These are phyloP conservation scores for Urocynchramus pylzowi DNA, from an alignment of 2,113 vertebrate species.

Conservation along the genomic window DNA sequence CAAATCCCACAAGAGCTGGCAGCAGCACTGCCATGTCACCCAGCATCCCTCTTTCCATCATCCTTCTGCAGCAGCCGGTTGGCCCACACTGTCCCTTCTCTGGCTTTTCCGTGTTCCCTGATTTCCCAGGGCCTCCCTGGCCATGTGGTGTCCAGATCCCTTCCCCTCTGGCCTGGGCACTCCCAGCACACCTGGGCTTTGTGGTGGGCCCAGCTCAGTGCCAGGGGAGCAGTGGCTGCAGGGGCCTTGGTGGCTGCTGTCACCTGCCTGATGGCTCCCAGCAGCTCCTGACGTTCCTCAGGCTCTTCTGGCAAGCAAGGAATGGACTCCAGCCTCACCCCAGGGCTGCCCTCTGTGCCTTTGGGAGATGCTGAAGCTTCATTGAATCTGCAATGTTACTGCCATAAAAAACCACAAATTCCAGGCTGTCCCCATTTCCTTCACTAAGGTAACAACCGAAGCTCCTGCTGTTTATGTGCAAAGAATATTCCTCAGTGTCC, in stretches of 20 bases:
- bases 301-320: background rate
- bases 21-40: background rate
- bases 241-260: background rate
- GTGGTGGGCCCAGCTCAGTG: background rate
- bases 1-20: background rate
- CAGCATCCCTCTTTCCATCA: background rate
- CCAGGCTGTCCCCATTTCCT: background rate
- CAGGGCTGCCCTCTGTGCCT: background rate
- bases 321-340: background rate
- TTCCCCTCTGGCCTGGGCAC: background rate
- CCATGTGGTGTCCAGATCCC: background rate
- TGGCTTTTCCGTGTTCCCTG: background rate
- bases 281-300: background rate
- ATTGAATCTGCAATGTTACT: background rate
- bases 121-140: background rate
- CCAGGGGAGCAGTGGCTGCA: background rate
- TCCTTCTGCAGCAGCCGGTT: background rate
- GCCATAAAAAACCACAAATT: background rate
- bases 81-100: background rate
- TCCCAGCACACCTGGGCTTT: background rate
- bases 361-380: background rate
- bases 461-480: background rate
- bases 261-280: background rate
- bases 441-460: background rate
- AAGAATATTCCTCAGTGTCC: background rate